A percentile compares a stretch with the other conserved stretches of the same genome.
Conservation (phyloP, 2,797 vertebrate genomes). For the Eulemur rubriventer region DNA sequence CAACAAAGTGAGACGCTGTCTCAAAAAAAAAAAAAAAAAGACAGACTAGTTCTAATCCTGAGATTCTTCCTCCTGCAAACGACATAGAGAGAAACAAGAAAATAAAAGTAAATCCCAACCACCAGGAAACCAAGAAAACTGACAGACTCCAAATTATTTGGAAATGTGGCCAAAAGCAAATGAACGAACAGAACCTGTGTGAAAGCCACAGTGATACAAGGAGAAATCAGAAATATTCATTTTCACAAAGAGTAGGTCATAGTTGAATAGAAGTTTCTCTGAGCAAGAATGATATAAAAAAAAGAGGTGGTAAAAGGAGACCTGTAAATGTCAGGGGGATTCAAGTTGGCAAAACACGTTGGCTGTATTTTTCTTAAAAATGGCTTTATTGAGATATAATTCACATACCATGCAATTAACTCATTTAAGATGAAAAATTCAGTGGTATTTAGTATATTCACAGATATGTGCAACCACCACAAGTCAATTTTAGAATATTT, state of each 20-base stretch:
- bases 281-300: neutral
- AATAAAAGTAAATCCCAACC: neutral
- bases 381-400: neutral
- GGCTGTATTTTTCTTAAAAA: neutral
- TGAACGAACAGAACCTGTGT: neutral
- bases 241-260: neutral
- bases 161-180: neutral
- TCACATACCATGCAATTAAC: neutral
- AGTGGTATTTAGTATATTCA: neutral
- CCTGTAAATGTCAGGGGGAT: neutral
- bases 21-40: neutral
- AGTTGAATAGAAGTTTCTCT: neutral
- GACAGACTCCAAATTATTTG: neutral
- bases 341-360: neutral
- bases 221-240: neutral
- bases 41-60: neutral
- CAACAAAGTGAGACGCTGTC: too few relatives aligned
- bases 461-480: neutral
- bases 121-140: neutral
- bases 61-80: neutral
- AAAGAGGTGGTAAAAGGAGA: neutral
- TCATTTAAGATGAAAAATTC: neutral
- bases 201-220: neutral
- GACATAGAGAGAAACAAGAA: neutral
- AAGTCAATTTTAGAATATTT: neutral